These are phyloP conservation scores for Tragelaphus eurycerus DNA, from an alignment of 2,797 vertebrate species.

Conservation along the genomic window DNA sequence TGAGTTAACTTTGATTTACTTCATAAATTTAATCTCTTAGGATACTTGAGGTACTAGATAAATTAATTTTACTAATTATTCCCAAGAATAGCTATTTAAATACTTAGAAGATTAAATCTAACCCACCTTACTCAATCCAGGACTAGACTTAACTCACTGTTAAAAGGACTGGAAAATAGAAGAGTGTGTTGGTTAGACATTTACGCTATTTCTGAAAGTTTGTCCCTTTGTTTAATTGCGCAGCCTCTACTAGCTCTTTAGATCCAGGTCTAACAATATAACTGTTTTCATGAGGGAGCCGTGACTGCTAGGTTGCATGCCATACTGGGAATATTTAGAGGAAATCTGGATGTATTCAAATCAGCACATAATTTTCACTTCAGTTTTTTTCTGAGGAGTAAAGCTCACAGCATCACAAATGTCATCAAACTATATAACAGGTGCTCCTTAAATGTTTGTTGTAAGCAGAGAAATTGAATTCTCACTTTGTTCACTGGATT, in stretches of 20 bases:
- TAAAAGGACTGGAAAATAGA: constrained; percentile 20
- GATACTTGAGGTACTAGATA: neutral
- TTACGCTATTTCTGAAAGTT: neutral
- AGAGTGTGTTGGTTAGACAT: neutral
- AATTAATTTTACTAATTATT: constrained; percentile 42
- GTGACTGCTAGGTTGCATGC: neutral
- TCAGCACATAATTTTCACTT: neutral
- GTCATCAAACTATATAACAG: constrained; percentile 1
- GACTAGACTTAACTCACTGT: neutral
- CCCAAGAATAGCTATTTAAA: constrained; percentile 11
- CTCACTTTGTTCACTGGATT: neutral
- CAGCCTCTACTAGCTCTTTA: neutral
- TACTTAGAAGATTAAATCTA: neutral
- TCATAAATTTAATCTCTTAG: constrained; percentile 30
- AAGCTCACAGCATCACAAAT: neutral
- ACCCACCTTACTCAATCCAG: neutral
- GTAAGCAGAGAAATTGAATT: neutral
- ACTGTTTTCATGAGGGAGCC: neutral
- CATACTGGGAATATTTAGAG: neutral
- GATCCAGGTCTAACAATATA: neutral
- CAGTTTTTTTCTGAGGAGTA: constrained; percentile 20
- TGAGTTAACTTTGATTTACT: constrained; percentile 39
- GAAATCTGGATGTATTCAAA: neutral
- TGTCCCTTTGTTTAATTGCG: neutral
- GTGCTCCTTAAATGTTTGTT: constrained; percentile 41